A percentile compares a stretch with the other conserved stretches of the same genome.
Evolutionary conservation across 1,140 invertebrate species (phyloP).

Genomic region (Samia ricini): DNA sequence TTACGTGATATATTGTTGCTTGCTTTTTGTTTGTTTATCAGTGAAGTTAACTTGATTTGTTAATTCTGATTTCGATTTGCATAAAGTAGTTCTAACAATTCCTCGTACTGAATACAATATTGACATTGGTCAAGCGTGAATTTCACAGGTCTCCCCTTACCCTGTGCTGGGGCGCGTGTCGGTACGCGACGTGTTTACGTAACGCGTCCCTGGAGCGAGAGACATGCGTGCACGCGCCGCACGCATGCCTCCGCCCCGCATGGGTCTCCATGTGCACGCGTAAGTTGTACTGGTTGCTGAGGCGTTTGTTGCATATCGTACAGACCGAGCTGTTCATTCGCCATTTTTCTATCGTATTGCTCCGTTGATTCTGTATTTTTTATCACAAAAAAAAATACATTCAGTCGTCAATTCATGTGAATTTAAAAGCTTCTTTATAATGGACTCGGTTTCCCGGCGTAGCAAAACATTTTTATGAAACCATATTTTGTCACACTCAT

Average conservation of each 20-base stretch:
- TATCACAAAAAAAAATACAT: no score
- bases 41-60: no score
- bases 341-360: constrained; percentile 48
- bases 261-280: constrained; percentile 94
- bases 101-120: no score
- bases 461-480: no score
- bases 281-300: constrained; percentile 94
- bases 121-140: not conserved
- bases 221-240: constrained; percentile 90
- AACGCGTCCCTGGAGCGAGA: constrained; percentile 91
- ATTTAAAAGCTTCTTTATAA: no score
- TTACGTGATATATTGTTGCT: no score
- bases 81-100: no score
- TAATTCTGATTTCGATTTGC: no score
- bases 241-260: constrained; percentile 88
- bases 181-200: constrained; percentile 91
- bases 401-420: no score
- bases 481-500: no score
- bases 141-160: not conserved
- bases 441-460: no score
- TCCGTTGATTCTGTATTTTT: constrained; percentile 40
- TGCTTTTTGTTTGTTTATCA: no score
- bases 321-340: constrained; percentile 77
- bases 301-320: constrained; percentile 89
- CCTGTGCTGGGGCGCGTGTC: constrained; percentile 80